These are phyloP conservation scores for Echinometra lucunter DNA, from an alignment of 53 echinoderm and acorn worm species.

Conservation along the genomic window DNA sequence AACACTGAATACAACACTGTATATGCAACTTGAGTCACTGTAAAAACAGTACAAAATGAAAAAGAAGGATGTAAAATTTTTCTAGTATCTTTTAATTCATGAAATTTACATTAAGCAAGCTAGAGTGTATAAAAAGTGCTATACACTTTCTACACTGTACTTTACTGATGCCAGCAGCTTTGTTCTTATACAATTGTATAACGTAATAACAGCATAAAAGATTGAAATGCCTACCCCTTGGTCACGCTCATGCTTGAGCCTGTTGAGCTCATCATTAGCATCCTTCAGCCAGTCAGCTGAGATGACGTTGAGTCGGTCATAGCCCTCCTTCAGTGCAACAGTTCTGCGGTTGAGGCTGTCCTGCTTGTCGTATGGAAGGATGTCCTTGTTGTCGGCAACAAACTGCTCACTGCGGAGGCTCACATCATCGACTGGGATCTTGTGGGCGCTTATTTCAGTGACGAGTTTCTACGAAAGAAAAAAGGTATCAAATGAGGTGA, in stretches of 20 bases:
- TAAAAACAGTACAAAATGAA: too few relatives aligned
- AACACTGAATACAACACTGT: too few relatives aligned
- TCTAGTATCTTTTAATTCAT: too few relatives aligned
- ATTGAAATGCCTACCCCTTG: slow-evolving; percentile 70
- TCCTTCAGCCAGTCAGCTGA: slow-evolving; percentile 79
- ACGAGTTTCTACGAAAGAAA: slow-evolving; percentile 70
- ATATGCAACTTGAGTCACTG: too few relatives aligned
- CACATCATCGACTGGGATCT: slow-evolving; percentile 89
- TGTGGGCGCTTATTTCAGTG: slow-evolving; percentile 82
- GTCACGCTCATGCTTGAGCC: slow-evolving; percentile 85
- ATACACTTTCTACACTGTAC: too few relatives aligned
- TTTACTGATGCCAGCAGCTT: neutral
- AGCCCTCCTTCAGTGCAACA: slow-evolving; percentile 78
- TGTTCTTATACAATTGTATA: too few relatives aligned
- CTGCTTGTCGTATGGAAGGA: slow-evolving; percentile 82
- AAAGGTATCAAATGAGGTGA: neutral
- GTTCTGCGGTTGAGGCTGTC: slow-evolving; percentile 81
- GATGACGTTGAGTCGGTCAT: slow-evolving; percentile 78
- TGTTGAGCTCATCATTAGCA: slow-evolving; percentile 79
- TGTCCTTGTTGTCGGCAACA: slow-evolving; percentile 89
- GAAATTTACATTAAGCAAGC: too few relatives aligned
- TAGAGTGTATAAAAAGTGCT: too few relatives aligned
- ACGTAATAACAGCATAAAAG: too few relatives aligned
- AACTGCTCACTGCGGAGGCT: slow-evolving; percentile 92
- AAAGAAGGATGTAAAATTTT: too few relatives aligned